Evolutionary conservation across 2,113 vertebrate species (phyloP), one percentile per base, ranked within the genome.

Genomic region (Galemys pyrenaicus): DNA sequence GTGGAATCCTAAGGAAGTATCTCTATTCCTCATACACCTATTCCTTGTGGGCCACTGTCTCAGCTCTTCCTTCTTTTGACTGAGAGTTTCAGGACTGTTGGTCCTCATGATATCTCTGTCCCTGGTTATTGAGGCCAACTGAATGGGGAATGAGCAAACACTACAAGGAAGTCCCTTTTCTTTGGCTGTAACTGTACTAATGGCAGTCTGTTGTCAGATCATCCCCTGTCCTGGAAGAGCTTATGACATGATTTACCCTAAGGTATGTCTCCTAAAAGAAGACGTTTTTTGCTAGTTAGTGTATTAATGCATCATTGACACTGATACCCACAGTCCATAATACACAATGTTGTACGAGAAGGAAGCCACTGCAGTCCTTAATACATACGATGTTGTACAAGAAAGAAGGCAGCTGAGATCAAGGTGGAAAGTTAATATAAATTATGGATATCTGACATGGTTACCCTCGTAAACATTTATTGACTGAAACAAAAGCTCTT

Each of bases 401-500:
- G 46, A 87, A 81, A 86, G 32, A 91, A 89, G n/a, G 56, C 44
- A 80, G 41, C 17, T 91, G 74, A 89, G 58, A 91, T 75, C 58
- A n/a, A 85, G 39, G 44, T 94, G 44, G 91, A 93, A 80, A 83
- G 73, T 75, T 65, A 26, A 32, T 81, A 65, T 94, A 70, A 95
- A 92, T 86, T 92, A 95, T 65, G 80, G 65, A 85, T 71, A 41
- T 71, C 86, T 91, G 49, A 82, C 71, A 35, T 16, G 12, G 62
- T 92, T 92, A 82, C 73, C 64, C 93, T 96, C 86, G 84, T 92
- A 68, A 95, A 88, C 67, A 91, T 86, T 95, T 56, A 95, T 24
- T 96, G 78, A 64, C 88, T 2, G 60, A 89, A 92, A 95, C 91
- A 64, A 58, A 13, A 89, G 89, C 51, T 65, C 93, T 95, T 92